Evolutionary conservation across 1,140 invertebrate genomes (phyloP).

Genomic region (Heliconius melpomene): DNA sequence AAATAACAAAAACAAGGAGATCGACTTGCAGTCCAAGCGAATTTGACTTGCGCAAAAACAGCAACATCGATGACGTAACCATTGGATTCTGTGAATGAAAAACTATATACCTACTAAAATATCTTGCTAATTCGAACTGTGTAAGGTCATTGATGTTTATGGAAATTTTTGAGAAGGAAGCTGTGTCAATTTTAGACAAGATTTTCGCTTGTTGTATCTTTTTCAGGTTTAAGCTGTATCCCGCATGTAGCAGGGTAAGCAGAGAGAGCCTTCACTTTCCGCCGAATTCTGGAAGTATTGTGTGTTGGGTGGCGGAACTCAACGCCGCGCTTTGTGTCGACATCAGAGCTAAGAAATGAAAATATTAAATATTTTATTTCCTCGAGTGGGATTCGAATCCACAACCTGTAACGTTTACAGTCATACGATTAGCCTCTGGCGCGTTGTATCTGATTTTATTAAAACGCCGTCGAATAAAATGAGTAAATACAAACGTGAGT

Average conservation of each 20-base stretch:
- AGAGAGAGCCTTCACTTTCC: no score
- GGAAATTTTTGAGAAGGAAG: neutral
- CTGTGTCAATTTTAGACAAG: neutral
- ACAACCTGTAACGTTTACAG: no score
- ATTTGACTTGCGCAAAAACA: constrained; percentile 48
- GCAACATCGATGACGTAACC: constrained; percentile 65
- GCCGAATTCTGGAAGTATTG: no score
- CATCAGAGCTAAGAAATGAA: no score
- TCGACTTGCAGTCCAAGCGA: constrained; percentile 38
- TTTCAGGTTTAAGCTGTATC: neutral
- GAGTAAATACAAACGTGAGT: constrained; percentile 56
- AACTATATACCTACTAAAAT: constrained; percentile 50
- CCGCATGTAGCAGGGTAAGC: no score
- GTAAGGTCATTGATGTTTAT: constrained; percentile 32
- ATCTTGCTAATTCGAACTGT: constrained; percentile 50
- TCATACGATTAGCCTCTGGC: no score
- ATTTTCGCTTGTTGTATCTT: constrained; percentile 40
- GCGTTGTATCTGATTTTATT: constrained; percentile 37
- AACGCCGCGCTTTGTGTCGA: no score
- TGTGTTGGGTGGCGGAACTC: no score
- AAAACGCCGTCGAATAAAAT: constrained; percentile 49
- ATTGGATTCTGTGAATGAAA: constrained; percentile 62
- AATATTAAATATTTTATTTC: no score
- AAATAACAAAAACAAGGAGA: constrained; percentile 51
- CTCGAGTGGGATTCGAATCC: no score